phyloP scores from a whole-genome alignment of 92 coral and sea anemone genomes.

The Actinernus sp. region DNA sequence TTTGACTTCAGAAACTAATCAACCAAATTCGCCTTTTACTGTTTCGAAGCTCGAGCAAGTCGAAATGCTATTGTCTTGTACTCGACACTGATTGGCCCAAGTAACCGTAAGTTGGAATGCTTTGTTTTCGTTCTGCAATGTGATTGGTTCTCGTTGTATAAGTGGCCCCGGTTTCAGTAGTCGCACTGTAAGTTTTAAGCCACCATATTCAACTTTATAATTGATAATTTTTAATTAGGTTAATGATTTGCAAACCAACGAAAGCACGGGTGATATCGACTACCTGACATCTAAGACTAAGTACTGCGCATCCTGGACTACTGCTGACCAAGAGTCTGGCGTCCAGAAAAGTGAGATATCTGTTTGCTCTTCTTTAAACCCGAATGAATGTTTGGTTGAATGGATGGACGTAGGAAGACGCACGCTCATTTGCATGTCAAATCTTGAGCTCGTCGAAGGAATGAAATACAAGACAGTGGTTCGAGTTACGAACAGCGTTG shows the following conservation, averaged over 20 bases:
- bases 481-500: conserved; percentile 81
- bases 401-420: conserved; percentile 61
- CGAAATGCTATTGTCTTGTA: no score
- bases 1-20: no score
- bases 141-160: no score
- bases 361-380: conserved; percentile 66
- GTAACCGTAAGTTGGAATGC: no score
- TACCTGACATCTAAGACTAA: conserved; percentile 75
- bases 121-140: no score
- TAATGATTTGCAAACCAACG: conserved; percentile 64
- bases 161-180: no score
- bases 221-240: conserved; percentile 59
- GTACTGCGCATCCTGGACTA: conserved; percentile 83
- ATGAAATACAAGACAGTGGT: conserved; percentile 72
- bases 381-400: conserved; percentile 56
- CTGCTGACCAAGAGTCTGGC: conserved; percentile 72
- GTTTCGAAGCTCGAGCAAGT: no score
- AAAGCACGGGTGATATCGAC: conserved; percentile 38
- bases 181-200: no score
- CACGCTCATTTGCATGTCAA: conserved; percentile 74
- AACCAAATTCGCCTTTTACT: no score
- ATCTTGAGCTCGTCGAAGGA: conserved; percentile 76
- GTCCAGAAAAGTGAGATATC: conserved; percentile 67
- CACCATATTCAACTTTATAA: no score
- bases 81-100: no score